Evolutionary conservation across 30 jellyfish, hydroid and myxozoan species (phyloP).

Genomic region (Turritopsis dohrnii): DNA sequence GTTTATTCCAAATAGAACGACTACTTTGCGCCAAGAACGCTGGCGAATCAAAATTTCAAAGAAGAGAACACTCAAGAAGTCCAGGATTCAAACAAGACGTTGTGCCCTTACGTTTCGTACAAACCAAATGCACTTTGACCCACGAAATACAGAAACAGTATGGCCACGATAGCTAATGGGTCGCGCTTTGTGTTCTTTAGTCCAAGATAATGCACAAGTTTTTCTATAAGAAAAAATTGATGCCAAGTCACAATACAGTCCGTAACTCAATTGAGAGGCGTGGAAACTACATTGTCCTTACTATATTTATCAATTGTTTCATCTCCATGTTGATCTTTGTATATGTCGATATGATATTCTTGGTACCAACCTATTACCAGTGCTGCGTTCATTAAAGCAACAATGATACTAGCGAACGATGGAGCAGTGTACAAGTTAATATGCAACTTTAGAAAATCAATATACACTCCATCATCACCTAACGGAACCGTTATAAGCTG

Average conservation of each 20-base stretch:
- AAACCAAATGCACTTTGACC: slow-evolving; percentile 31
- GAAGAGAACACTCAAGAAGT: no score
- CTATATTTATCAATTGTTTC: slow-evolving; percentile 9
- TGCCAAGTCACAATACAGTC: no score
- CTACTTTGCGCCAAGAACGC: no score
- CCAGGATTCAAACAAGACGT: no score
- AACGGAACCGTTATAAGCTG: slow-evolving; percentile 66
- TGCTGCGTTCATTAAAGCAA: slow-evolving; percentile 39
- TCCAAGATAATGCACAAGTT: slow-evolving; percentile 4
- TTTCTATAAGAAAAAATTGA: background rate
- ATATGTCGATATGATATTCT: slow-evolving; percentile 51
- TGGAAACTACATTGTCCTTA: no score
- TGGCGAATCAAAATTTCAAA: no score
- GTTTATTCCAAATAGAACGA: no score
- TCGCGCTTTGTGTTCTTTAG: background rate
- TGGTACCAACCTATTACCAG: slow-evolving; percentile 40
- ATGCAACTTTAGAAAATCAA: slow-evolving; percentile 24
- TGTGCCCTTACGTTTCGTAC: slow-evolving; percentile 32
- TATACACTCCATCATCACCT: slow-evolving; percentile 57
- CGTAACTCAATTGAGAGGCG: no score
- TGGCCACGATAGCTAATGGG: slow-evolving; percentile 25
- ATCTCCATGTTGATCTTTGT: slow-evolving; percentile 31
- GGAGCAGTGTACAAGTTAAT: slow-evolving; percentile 65
- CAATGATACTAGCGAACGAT: slow-evolving; percentile 45
- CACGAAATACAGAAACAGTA: slow-evolving; percentile 18